Conservation (phyloP, 2,888 invertebrate species). For the Netelia melanura region DNA sequence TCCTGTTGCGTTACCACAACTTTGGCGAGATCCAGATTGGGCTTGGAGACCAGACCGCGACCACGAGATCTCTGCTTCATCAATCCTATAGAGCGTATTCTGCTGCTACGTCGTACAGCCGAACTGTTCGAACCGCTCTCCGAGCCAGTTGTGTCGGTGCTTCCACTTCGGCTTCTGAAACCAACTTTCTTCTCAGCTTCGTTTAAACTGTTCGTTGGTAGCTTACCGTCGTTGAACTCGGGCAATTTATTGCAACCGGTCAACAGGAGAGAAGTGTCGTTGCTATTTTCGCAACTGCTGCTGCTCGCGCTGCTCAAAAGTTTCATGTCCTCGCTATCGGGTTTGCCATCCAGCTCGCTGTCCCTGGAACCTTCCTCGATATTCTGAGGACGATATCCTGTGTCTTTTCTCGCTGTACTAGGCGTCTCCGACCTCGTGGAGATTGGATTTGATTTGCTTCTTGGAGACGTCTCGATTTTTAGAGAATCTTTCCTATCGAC, state of each 20-base stretch:
- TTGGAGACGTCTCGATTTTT: constrained; percentile 35
- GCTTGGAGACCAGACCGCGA: constrained; percentile 82
- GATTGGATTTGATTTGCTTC: constrained; percentile 53
- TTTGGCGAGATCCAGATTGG: constrained; percentile 77
- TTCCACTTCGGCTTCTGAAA: constrained; percentile 82
- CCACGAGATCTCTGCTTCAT: constrained; percentile 87
- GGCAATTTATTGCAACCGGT: constrained; percentile 78
- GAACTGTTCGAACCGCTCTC: constrained; percentile 84
- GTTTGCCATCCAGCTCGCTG: constrained; percentile 79
- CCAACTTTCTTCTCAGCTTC: constrained; percentile 80
- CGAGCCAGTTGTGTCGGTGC: constrained; percentile 83
- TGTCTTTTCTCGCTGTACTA: constrained; percentile 41
- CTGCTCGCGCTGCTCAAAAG: constrained; percentile 80
- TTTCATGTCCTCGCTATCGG: constrained; percentile 80
- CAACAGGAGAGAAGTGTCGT: constrained; percentile 85
- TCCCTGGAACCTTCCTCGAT: constrained; percentile 74
- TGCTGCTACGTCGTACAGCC: constrained; percentile 89
- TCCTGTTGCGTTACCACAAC: constrained; percentile 72
- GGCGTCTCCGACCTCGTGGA: constrained; percentile 46
- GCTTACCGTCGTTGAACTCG: constrained; percentile 74
- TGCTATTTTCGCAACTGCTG: constrained; percentile 86
- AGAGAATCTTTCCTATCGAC: constrained; percentile 17
- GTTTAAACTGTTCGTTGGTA: constrained; percentile 68
- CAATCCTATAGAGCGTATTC: constrained; percentile 91
- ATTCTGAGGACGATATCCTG: constrained; percentile 60